Evolutionary conservation across 2,888 invertebrate genomes (phyloP), one percentile per base, ranked within the genome.

Genomic region (Slavum lentiscoides): DNA sequence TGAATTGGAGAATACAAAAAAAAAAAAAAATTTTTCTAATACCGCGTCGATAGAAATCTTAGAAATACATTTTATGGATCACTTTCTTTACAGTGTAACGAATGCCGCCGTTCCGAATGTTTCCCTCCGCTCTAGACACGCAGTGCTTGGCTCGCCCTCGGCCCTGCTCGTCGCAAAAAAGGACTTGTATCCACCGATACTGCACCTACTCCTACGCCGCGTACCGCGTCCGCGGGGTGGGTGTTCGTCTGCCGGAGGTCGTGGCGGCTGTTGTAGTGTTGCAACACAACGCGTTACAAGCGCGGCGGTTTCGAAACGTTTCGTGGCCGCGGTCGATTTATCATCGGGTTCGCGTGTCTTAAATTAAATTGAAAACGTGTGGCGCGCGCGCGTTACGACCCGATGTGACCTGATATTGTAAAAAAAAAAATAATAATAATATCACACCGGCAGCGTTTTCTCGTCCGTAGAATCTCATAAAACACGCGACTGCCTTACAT

Each of bases 291-390:
- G 43, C 43, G 43, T 43, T 9, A 43, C 43, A 43, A 2, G 85
- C 30, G 88, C 84, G 88, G 87, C n/a, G 88, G 15, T 88, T 82
- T 74, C 81, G 68, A 64, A 72, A 74, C 72, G 82, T 21, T 68
- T 76, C 82, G 76, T 76, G 73, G 77, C 61, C 76, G 77, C 72
- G 37, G 77, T 77, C 82, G 77, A 82, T 82, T 77, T 73, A 82
- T 82, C 82, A 77, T 77, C 82, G 77, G 64, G 77, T 59, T 77
- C 73, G 77, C 82, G 82, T 72, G 80, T 72, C 80, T 70, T 19
- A 72, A 64, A 80, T 70, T 72, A 80, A 80, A 80, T 80, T 58
- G 80, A 80, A 80, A 80, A 80, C 80, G 80, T 80, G 80, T 80
- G 80, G 64, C 80, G 61, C 64, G 62, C 69, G 64, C 69, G 77